phyloP scores from a whole-genome alignment of 2,113 vertebrate genomes.

The Artemisiospiza belli region DNA sequence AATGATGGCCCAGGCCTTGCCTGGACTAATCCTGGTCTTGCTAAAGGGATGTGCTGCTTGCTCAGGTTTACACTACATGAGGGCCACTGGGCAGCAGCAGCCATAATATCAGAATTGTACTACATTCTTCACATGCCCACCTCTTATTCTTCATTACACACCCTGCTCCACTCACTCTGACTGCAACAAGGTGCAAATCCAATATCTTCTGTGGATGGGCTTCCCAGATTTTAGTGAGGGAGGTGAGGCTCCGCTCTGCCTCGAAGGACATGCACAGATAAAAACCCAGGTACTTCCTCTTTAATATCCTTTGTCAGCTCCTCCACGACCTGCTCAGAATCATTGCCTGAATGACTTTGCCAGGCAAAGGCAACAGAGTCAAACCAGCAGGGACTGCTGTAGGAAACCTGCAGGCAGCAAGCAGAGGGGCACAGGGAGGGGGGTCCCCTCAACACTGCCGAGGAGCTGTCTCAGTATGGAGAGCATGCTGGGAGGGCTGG shows the following conservation, averaged over 20 bases:
- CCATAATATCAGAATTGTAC: rapidly evolving
- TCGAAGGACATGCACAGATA: neutral
- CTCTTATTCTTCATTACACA: neutral
- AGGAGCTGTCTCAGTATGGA: neutral
- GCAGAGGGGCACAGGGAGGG: neutral
- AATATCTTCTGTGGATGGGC: neutral
- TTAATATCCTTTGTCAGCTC: constrained; percentile 29
- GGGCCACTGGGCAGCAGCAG: neutral
- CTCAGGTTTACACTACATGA: rapidly evolving
- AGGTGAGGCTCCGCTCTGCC: neutral
- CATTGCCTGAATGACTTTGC: constrained; percentile 48
- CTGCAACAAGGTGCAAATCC: neutral
- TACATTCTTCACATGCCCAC: neutral
- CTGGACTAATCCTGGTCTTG: neutral
- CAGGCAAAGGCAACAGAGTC: constrained; percentile 18
- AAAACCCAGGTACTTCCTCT: neutral
- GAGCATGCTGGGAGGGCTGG: neutral
- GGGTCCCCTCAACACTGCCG: neutral
- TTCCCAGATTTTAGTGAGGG: neutral
- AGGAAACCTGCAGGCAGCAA: neutral
- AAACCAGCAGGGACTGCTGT: neutral
- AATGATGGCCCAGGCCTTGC: neutral
- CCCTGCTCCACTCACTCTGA: neutral
- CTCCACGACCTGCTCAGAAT: constrained; percentile 35
- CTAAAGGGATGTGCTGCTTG: neutral